Percentiles rank a stretch among this genome's conserved stretches.
These are phyloP conservation scores for Xylota sylvarum DNA, from an alignment of 2,888 invertebrate species.

Conservation along the genomic window DNA sequence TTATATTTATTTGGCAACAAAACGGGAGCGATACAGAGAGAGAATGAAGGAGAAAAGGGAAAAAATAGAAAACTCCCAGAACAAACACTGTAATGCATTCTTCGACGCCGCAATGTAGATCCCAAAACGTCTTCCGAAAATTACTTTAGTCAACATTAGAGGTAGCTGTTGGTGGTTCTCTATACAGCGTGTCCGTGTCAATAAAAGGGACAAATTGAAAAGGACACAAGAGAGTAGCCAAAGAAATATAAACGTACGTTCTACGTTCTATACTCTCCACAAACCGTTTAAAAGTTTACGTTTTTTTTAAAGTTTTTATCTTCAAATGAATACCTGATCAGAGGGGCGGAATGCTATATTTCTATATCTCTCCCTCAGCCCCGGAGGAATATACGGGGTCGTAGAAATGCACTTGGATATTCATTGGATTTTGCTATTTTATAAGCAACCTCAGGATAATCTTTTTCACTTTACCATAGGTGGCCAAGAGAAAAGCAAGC, in stretches of 20 bases:
- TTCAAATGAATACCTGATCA: conserved; percentile 60
- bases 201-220: conserved; percentile 48
- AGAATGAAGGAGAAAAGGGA: background rate
- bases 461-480: conserved; percentile 64
- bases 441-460: conserved; percentile 74
- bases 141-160: conserved; percentile 55
- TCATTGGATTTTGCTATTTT: conserved; percentile 75
- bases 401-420: conserved; percentile 73
- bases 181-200: conserved; percentile 47
- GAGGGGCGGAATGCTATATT: background rate
- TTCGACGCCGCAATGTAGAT: conserved; percentile 33
- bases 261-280: background rate
- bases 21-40: background rate
- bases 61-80: background rate
- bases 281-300: conserved; percentile 61
- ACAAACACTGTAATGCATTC: conserved; percentile 50
- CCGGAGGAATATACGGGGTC: conserved; percentile 29
- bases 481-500: conserved; percentile 19
- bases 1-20: conserved; percentile 6
- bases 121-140: conserved; percentile 52
- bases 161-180: conserved; percentile 13
- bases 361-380: background rate
- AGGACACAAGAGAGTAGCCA: conserved; percentile 29
- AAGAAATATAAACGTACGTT: conserved; percentile 10
- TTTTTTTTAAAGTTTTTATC: conserved; percentile 41